Evolutionary conservation across 2,797 vertebrate genomes (phyloP).

Genomic region (Pteropus rufus): DNA sequence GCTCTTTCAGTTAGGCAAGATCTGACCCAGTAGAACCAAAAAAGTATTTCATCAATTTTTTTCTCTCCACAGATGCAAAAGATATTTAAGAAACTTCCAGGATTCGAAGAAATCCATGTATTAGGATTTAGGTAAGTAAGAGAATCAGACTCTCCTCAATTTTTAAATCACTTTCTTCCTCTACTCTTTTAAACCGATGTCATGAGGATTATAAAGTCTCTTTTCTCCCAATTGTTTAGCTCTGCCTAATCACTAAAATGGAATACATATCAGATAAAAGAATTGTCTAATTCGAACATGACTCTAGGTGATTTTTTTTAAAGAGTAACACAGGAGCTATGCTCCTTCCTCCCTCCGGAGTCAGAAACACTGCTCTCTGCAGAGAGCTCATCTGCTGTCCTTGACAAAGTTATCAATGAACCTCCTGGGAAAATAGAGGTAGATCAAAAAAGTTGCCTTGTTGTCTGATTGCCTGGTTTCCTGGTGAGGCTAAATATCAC

Average conservation of each 20-base stretch:
- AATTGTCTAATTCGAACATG: not conserved
- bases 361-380: not conserved
- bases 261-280: not conserved
- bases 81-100: constrained; percentile 89
- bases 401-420: constrained; percentile 7
- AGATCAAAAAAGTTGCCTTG: not conserved
- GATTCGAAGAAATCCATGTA: constrained; percentile 89
- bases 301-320: not conserved
- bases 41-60: constrained; percentile 23
- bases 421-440: constrained; percentile 12
- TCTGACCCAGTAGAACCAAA: not conserved
- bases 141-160: not conserved
- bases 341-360: not conserved
- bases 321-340: not conserved
- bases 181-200: not conserved
- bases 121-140: constrained; percentile 91
- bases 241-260: not conserved
- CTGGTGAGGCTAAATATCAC: not conserved
- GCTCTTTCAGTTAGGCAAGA: not conserved
- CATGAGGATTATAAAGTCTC: not conserved
- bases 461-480: not conserved
- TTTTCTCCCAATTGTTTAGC: not conserved
- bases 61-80: constrained; percentile 88
- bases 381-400: not conserved
- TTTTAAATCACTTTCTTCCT: not conserved